Evolutionary conservation across 2,797 vertebrate genomes (phyloP).

Genomic region (Microctenopoma steveboyesi): DNA sequence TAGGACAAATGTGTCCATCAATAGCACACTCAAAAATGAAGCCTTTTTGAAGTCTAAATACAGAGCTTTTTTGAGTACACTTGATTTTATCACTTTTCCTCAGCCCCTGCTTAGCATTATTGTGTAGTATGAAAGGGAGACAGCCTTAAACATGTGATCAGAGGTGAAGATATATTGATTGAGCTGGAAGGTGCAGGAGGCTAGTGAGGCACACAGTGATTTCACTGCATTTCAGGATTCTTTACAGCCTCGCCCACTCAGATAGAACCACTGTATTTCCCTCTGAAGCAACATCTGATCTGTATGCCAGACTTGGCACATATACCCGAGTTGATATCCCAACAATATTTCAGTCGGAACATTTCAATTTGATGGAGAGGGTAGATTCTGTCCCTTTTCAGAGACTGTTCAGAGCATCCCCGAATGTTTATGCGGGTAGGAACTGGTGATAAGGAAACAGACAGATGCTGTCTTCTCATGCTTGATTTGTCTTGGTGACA

Average conservation of each 20-base stretch:
- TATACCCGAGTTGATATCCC: slow-evolving; percentile 66
- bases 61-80: slow-evolving; percentile 4
- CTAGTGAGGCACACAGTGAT: slow-evolving; percentile 12
- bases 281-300: slow-evolving; percentile 72
- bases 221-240: slow-evolving; percentile 52
- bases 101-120: slow-evolving; percentile 1
- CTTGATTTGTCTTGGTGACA: slow-evolving; percentile 75
- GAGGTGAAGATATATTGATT: slow-evolving; percentile 40
- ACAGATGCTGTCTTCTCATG: slow-evolving; percentile 72
- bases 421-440: slow-evolving; percentile 70
- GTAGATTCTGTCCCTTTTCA: slow-evolving; percentile 72
- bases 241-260: slow-evolving; percentile 40
- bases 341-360: slow-evolving; percentile 78
- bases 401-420: slow-evolving; percentile 57
- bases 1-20: background rate
- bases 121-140: slow-evolving; percentile 2
- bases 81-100: slow-evolving; percentile 9
- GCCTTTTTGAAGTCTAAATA: slow-evolving; percentile 5
- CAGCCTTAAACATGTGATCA: slow-evolving; percentile 9
- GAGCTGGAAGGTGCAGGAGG: slow-evolving; percentile 37
- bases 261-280: slow-evolving; percentile 51
- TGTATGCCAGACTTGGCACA: slow-evolving; percentile 64
- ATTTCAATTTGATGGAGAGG: slow-evolving; percentile 80
- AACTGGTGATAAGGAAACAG: slow-evolving; percentile 71
- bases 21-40: background rate